Percentiles rank a stretch among this genome's conserved stretches.
Conservation (phyloP, 2,113 vertebrate genomes). For the Scophthalmus maximus region DNA sequence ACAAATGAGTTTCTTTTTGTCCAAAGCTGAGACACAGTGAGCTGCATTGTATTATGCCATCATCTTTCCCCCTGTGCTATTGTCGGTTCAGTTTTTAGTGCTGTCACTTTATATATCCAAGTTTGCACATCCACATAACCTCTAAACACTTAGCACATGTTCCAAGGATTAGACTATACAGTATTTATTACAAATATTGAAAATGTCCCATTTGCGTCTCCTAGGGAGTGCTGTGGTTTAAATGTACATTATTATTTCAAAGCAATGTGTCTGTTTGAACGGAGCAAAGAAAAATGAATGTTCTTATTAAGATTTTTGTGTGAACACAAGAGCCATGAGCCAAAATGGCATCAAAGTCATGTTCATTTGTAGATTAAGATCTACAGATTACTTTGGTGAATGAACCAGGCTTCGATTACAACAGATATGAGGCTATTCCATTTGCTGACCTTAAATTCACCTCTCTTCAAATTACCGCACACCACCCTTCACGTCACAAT, state of each 20-base stretch:
- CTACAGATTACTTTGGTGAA: neutral
- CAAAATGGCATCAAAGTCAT: slow-evolving; percentile 16
- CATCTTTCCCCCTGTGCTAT: slow-evolving; percentile 52
- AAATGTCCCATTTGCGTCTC: slow-evolving; percentile 29
- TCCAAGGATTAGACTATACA: slow-evolving; percentile 1
- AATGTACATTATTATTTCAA: slow-evolving; percentile 8
- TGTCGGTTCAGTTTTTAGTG: slow-evolving; percentile 42
- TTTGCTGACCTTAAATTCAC: slow-evolving; percentile 19
- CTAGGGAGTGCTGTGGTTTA: slow-evolving; percentile 13
- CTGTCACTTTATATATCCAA: slow-evolving; percentile 50
- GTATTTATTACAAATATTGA: slow-evolving; percentile 34
- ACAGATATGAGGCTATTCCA: slow-evolving; percentile 6
- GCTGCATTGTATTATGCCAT: slow-evolving; percentile 28
- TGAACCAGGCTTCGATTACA: slow-evolving; percentile 12
- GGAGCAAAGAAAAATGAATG: neutral
- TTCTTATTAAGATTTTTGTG: neutral
- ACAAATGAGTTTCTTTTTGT: slow-evolving; percentile 43
- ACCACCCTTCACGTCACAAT: slow-evolving; percentile 26
- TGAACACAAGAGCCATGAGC: neutral
- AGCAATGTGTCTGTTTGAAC: too few relatives aligned
- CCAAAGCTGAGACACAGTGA: slow-evolving; percentile 15
- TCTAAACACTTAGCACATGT: slow-evolving; percentile 18
- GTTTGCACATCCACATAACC: slow-evolving; percentile 38
- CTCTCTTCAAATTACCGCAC: slow-evolving; percentile 22
- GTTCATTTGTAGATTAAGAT: neutral